A percentile compares a stretch with the other conserved stretches of the same genome.
phyloP scores from a whole-genome alignment of 2,797 vertebrate genomes.

The Onychomys leucogaster region DNA sequence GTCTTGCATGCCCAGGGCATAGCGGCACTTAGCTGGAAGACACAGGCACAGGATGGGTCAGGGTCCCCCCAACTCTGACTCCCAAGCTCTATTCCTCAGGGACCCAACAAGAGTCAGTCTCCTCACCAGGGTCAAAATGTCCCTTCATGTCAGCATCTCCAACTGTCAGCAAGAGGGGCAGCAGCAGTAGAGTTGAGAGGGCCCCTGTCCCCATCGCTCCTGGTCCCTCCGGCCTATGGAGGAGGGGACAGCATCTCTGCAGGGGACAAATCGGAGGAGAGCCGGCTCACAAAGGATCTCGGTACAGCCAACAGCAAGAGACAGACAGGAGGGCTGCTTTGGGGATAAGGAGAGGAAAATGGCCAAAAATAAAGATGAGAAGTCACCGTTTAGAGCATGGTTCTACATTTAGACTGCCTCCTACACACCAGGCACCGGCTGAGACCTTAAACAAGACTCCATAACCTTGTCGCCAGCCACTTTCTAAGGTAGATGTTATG shows the following conservation, averaged over 20 bases:
- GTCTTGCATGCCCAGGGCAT: slow-evolving; percentile 96
- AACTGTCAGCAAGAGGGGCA: slow-evolving; percentile 83
- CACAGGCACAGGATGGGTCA: slow-evolving; percentile 71
- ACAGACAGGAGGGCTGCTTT: neutral
- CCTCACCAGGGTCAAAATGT: slow-evolving; percentile 93
- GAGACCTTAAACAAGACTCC: neutral
- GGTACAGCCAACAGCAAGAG: neutral
- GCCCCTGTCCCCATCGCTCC: slow-evolving; percentile 75
- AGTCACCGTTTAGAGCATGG: neutral
- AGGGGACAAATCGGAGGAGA: neutral
- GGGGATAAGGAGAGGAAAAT: neutral
- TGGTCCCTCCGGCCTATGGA: slow-evolving; percentile 65
- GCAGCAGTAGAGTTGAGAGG: slow-evolving; percentile 77
- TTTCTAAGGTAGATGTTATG: neutral
- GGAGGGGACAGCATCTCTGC: slow-evolving; percentile 76
- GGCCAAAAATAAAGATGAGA: neutral
- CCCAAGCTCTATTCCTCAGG: slow-evolving; percentile 66
- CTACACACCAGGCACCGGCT: neutral
- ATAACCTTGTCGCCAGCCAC: slow-evolving; percentile 16
- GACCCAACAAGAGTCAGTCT: slow-evolving; percentile 54
- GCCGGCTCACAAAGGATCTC: neutral
- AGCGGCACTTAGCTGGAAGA: slow-evolving; percentile 92
- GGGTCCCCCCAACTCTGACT: slow-evolving; percentile 84
- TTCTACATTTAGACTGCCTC: slow-evolving; percentile 29
- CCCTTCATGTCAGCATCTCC: slow-evolving; percentile 89